These are phyloP conservation scores for Zootoca vivipara DNA, from an alignment of 2,113 vertebrate genomes.

Conservation along the genomic window DNA sequence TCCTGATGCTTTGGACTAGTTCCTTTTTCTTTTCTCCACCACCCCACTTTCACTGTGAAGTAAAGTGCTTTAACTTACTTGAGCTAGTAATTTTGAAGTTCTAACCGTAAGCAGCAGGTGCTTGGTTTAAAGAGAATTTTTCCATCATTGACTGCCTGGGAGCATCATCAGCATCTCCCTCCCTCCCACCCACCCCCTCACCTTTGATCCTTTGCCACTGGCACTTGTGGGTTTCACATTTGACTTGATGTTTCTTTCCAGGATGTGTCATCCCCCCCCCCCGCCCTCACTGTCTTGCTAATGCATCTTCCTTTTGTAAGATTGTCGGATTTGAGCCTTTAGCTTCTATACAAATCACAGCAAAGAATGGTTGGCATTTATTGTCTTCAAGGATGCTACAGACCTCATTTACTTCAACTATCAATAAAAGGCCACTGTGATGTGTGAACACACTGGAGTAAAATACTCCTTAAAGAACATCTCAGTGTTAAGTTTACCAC, in stretches of 20 bases:
- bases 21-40: slow-evolving; percentile 15
- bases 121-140: slow-evolving; percentile 58
- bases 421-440: background rate
- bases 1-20: slow-evolving; percentile 22
- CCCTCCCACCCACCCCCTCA: slow-evolving; percentile 60
- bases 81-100: slow-evolving; percentile 43
- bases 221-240: slow-evolving; percentile 64
- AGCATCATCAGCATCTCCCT: slow-evolving; percentile 54
- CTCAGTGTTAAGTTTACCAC: background rate
- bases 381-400: slow-evolving; percentile 6
- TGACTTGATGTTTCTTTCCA: slow-evolving; percentile 50
- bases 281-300: slow-evolving; percentile 31
- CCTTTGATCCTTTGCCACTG: slow-evolving; percentile 70
- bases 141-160: slow-evolving; percentile 44
- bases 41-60: slow-evolving; percentile 12
- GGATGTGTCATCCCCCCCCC: slow-evolving; percentile 42
- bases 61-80: slow-evolving; percentile 56
- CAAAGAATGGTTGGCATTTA: slow-evolving; percentile 1
- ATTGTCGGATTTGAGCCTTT: slow-evolving; percentile 4
- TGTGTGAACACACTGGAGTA: background rate
- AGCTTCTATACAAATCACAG: background rate
- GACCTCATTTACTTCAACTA: background rate
- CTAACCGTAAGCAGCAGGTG: slow-evolving; percentile 65
- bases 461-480: background rate
- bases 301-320: slow-evolving; percentile 7